Conservation (phyloP, 2,888 invertebrate genomes). For the Epinotia demarniana region DNA sequence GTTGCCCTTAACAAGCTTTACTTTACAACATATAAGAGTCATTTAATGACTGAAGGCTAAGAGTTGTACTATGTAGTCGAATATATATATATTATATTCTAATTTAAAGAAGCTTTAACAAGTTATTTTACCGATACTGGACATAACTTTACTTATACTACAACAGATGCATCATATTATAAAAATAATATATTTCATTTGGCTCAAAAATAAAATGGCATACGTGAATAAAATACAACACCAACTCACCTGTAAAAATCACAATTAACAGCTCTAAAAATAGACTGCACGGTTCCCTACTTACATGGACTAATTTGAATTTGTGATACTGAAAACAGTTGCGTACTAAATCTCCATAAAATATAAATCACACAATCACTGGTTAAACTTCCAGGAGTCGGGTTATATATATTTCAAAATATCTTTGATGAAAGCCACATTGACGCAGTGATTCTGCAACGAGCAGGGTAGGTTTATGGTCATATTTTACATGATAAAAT, state of each 20-base stretch:
- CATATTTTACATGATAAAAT: no score
- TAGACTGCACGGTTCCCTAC: conserved; percentile 32
- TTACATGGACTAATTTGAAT: no score
- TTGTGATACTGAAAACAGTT: conserved; percentile 44
- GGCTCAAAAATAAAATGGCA: conserved; percentile 70
- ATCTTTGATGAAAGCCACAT: not conserved
- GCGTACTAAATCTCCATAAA: conserved; percentile 39
- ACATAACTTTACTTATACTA: conserved; percentile 58
- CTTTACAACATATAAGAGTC: conserved; percentile 50
- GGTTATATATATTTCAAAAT: conserved; percentile 10
- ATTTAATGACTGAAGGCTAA: conserved; percentile 74
- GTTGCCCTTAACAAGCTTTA: conserved; percentile 37
- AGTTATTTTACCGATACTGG: conserved; percentile 56
- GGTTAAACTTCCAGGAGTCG: conserved; percentile 24
- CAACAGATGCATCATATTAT: conserved; percentile 51
- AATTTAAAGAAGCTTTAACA: conserved; percentile 58
- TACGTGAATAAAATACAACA: conserved; percentile 55
- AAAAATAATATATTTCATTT: conserved; percentile 56
- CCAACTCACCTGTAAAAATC: conserved; percentile 47
- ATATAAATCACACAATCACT: conserved; percentile 43
- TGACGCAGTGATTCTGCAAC: not conserved
- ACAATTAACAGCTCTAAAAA: conserved; percentile 42
- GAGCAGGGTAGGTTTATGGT: not conserved
- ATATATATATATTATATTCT: conserved; percentile 44
- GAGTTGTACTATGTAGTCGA: conserved; percentile 76